These are phyloP conservation scores for Lethocerus indicus DNA, from an alignment of 1,140 invertebrate species.

Conservation along the genomic window DNA sequence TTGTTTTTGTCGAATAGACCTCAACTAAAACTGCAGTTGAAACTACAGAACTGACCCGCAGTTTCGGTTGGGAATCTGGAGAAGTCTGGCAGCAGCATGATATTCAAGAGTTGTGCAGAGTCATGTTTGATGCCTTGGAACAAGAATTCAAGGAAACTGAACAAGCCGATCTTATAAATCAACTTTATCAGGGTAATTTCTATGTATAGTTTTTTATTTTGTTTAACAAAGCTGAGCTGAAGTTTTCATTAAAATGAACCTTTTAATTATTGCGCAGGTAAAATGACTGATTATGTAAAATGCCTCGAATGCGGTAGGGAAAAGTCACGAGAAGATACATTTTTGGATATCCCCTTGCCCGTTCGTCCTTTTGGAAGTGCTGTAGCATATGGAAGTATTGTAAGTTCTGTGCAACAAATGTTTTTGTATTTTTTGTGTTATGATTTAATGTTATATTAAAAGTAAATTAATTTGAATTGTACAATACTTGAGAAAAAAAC, in stretches of 20 bases:
- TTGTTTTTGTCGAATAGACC: no score
- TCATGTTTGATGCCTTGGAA: conserved; percentile 86
- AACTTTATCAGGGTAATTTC: conserved; percentile 44
- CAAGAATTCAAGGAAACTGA: conserved; percentile 71
- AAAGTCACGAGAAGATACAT: conserved; percentile 68
- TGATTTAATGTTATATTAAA: not conserved
- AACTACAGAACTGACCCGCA: conserved; percentile 73
- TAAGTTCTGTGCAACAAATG: conserved; percentile 25
- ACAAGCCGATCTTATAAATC: conserved; percentile 67
- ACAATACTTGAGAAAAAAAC: not conserved
- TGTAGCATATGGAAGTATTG: conserved; percentile 62
- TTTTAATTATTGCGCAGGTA: conserved; percentile 43
- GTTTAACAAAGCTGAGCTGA: not conserved
- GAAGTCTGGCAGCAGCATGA: conserved; percentile 90
- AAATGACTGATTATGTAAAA: conserved; percentile 84
- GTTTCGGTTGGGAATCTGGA: conserved; percentile 82
- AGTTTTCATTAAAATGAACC: not conserved
- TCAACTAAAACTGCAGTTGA: conserved; percentile 57
- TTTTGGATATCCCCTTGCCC: conserved; percentile 77
- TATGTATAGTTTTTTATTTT: not conserved
- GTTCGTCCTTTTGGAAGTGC: conserved; percentile 68
- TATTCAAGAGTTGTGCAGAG: conserved; percentile 76
- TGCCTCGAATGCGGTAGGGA: conserved; percentile 76
- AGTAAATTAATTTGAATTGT: not conserved
- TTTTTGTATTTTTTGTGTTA: not conserved